These are phyloP conservation scores for Hoplodrina blanda DNA, from an alignment of 2,888 invertebrate species.

Conservation along the genomic window DNA sequence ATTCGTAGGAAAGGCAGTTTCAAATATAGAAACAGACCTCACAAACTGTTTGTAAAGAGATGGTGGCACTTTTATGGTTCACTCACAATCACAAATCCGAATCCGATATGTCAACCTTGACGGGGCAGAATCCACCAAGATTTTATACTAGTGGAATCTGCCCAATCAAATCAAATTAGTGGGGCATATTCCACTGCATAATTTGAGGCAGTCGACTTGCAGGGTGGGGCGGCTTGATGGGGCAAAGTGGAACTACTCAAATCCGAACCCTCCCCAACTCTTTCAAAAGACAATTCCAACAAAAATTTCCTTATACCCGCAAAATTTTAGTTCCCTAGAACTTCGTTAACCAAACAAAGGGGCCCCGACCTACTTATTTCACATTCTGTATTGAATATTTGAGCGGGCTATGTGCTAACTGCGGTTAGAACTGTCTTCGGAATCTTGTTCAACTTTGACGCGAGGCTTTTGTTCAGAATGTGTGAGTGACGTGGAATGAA, in stretches of 20 bases:
- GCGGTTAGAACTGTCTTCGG: slow-evolving; percentile 48
- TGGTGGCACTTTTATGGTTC: background rate
- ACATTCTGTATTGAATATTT: slow-evolving; percentile 63
- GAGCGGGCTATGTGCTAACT: slow-evolving; percentile 44
- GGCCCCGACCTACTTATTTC: slow-evolving; percentile 59
- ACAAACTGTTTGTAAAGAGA: background rate
- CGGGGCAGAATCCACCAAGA: no score
- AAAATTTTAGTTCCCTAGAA: slow-evolving; percentile 55
- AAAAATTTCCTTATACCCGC: slow-evolving; percentile 47
- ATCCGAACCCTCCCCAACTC: slow-evolving; percentile 1
- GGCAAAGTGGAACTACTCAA: background rate
- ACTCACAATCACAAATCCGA: slow-evolving; percentile 12
- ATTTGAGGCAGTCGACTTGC: no score
- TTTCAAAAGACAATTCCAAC: slow-evolving; percentile 36
- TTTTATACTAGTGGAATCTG: no score
- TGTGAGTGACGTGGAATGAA: slow-evolving; percentile 42
- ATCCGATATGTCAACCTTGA: no score
- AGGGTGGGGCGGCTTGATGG: no score
- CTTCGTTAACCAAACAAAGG: slow-evolving; percentile 61
- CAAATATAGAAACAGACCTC: no score
- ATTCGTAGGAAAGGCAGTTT: no score
- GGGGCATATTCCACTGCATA: no score
- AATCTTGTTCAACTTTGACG: slow-evolving; percentile 51
- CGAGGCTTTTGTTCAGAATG: slow-evolving; percentile 40
- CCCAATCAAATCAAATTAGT: no score